Percentiles rank a stretch among this genome's conserved stretches.
These are phyloP conservation scores for Cariama cristata DNA, from an alignment of 2,113 vertebrate species.

Conservation along the genomic window DNA sequence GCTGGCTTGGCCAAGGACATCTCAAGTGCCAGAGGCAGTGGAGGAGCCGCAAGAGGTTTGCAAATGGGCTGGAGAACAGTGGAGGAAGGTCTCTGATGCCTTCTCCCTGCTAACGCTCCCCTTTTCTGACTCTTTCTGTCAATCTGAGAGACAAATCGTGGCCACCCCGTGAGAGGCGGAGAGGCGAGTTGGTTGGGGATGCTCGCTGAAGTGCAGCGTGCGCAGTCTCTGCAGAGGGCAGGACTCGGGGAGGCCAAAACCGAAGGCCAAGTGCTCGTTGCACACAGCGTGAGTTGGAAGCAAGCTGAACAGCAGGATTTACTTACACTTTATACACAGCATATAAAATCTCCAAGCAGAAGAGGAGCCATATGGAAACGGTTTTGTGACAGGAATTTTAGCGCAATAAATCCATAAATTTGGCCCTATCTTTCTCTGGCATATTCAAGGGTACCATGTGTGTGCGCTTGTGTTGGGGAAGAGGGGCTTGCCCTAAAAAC, in stretches of 20 bases:
- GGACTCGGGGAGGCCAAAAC: neutral
- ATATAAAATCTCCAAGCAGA: conserved; percentile 14
- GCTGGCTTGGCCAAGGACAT: neutral
- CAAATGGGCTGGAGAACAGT: rapidly evolving
- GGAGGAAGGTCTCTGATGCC: neutral
- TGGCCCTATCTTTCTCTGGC: conserved; percentile 48
- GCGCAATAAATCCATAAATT: conserved; percentile 45
- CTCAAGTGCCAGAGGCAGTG: rapidly evolving
- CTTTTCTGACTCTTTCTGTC: neutral
- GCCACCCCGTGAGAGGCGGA: rapidly evolving
- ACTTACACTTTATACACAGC: conserved; percentile 49
- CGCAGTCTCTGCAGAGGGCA: neutral
- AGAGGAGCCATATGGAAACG: conserved; percentile 47
- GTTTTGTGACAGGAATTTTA: conserved; percentile 54
- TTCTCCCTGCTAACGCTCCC: rapidly evolving
- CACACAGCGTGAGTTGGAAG: neutral
- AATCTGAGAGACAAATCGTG: rapidly evolving
- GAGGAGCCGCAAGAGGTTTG: rapidly evolving
- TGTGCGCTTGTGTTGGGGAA: neutral
- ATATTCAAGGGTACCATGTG: neutral
- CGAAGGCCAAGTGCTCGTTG: rapidly evolving
- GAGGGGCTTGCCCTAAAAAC: neutral
- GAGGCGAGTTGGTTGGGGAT: neutral
- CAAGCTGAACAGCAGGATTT: conserved; percentile 41
- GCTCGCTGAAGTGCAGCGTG: rapidly evolving